phyloP scores from a whole-genome alignment of 2,113 vertebrate genomes.

The Gnathonemus longibarbis region DNA sequence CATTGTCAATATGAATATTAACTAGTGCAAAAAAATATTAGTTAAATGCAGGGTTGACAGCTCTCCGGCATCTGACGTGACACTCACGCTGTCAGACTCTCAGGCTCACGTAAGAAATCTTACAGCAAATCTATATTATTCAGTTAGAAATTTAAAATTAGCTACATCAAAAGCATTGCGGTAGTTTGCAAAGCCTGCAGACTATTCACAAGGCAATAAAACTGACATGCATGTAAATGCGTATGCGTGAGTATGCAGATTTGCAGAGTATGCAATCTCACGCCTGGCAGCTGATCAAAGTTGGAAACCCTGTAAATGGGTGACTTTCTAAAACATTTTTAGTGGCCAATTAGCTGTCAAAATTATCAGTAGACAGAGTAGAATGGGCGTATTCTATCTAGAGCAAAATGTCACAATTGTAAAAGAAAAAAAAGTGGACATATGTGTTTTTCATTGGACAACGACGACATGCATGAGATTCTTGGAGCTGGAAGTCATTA shows the following conservation, averaged over 20 bases:
- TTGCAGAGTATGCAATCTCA: background rate
- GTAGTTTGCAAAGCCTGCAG: background rate
- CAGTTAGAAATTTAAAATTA: background rate
- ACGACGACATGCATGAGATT: background rate
- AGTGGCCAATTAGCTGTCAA: background rate
- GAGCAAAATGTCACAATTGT: background rate
- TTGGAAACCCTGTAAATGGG: background rate
- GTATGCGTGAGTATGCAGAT: background rate
- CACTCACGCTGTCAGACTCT: background rate
- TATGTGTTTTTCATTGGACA: background rate
- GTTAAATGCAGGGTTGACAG: background rate
- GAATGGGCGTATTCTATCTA: background rate
- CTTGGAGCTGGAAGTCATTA: constrained; percentile 56
- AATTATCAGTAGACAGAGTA: background rate
- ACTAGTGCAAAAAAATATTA: background rate
- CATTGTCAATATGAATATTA: background rate
- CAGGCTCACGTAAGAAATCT: background rate
- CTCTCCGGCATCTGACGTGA: background rate
- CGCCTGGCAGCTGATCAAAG: background rate
- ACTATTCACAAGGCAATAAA: background rate
- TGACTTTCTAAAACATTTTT: background rate
- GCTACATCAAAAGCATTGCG: background rate
- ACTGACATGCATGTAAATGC: background rate
- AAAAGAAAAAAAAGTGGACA: no score
- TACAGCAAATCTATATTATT: background rate